Base-by-base conservation (phyloP, 2,113 vertebrate genomes). In the Pantherophis guttatus region DNA sequence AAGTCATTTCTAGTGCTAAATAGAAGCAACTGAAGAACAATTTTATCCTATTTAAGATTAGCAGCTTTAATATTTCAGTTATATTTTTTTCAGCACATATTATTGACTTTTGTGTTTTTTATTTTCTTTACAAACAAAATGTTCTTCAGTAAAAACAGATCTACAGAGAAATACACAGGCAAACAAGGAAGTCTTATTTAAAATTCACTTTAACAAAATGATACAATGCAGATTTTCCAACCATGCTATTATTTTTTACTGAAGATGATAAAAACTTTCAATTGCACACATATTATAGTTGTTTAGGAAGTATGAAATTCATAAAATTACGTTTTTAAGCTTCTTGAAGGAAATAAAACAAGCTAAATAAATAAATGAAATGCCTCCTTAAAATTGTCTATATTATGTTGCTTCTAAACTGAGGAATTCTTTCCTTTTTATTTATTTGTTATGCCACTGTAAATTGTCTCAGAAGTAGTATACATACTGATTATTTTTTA, bases 181-280 rank as follows among this genome's bases (percentile, higher is more conserved):
- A 39, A 15, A 13, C 53, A 87, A 26, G 12, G 1, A 1, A 85
- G 17, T 11, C 75, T 81, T 90, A 44, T 93, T 92, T 13, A 50
- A 39, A 55, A 89, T 70, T 94, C 12, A 55, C 3, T 91, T 13
- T 88, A 75, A 81, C 26, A 86, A 94, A 93, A 29, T 39, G 8
- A 59, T 93, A 92, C 1, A 90, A 10, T 93, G 39, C 13, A 65
- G 33, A 81, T 8, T 0, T 93, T 92, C 88, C 91, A 86, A 33
- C n/a, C 86, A 65, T 55, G 15, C 3, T 90, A 89, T n/a, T 91
- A 87, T 90, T 93, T 91, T 95, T 48, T 48, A 95, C 1, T 65
- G 26, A 95, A 58, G 52, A 5, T 59, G 55, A 29, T 21, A 90
- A 91, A 91, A 44, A 0, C 86, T 92, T 91, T 44, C 3, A 19